phyloP scores from a whole-genome alignment of 2,888 invertebrate genomes.

The Rhopalosiphum nymphaeae region DNA sequence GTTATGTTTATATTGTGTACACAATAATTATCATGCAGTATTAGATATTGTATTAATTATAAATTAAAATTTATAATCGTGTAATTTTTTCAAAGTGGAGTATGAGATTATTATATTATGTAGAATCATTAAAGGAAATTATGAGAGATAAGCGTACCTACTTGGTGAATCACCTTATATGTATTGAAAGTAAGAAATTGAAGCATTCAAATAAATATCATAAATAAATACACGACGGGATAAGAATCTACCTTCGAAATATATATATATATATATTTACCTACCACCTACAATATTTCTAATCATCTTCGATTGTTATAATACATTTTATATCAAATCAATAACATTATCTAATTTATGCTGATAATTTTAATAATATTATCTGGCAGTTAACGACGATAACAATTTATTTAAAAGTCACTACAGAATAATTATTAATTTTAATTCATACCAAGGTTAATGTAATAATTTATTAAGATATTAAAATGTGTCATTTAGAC shows the following conservation, averaged over 20 bases:
- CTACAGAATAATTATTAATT: neutral
- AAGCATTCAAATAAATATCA: neutral
- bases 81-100: neutral
- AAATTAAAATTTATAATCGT: neutral
- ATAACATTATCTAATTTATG: neutral
- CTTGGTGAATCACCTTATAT: neutral
- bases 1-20: neutral
- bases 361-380: neutral
- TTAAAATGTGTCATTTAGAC: neutral
- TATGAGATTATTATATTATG: neutral
- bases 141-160: neutral
- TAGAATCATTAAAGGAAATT: neutral
- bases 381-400: neutral
- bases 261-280: neutral
- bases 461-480: neutral
- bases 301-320: neutral
- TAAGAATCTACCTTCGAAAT: neutral
- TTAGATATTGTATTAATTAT: neutral
- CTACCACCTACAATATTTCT: neutral
- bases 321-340: neutral
- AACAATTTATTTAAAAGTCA: neutral
- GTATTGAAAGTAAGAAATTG: neutral
- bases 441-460: neutral
- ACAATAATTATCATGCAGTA: neutral
- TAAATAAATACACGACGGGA: neutral